Conservation (phyloP, 2,113 vertebrate genomes). For the Hyperopisus bebe region DNA sequence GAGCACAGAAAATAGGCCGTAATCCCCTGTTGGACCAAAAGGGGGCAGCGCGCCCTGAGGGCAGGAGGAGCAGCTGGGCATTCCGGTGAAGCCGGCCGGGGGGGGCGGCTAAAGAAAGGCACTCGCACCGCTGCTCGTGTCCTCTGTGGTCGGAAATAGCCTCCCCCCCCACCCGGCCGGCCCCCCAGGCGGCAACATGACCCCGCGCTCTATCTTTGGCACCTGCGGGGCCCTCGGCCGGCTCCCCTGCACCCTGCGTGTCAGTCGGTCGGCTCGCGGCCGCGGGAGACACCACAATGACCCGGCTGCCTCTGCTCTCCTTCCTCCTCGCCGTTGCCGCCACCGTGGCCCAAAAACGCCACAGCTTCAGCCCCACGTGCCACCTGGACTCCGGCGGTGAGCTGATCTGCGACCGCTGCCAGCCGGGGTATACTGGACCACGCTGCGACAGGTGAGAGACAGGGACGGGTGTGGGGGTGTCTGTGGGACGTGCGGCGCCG, state of each 20-base stretch:
- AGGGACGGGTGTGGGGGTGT: background rate
- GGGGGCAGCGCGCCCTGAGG: slow-evolving; percentile 34
- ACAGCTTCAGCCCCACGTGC: slow-evolving; percentile 91
- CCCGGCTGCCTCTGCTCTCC: slow-evolving; percentile 44
- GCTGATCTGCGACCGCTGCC: slow-evolving; percentile 80
- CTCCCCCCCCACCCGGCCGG: slow-evolving; percentile 28
- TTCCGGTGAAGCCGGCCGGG: slow-evolving; percentile 51
- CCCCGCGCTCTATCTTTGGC: slow-evolving; percentile 39
- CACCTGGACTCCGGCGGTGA: slow-evolving; percentile 64
- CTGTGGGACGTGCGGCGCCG: too few species aligned
- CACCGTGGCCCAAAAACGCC: slow-evolving; percentile 42
- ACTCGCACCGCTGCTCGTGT: slow-evolving; percentile 55
- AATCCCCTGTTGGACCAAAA: slow-evolving; percentile 31
- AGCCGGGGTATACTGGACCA: slow-evolving; percentile 68
- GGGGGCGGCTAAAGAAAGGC: slow-evolving; percentile 56
- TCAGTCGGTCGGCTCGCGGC: slow-evolving; percentile 33
- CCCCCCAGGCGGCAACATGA: background rate
- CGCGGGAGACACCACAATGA: slow-evolving; percentile 44
- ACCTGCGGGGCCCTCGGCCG: slow-evolving; percentile 37
- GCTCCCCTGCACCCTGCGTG: background rate
- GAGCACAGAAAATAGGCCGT: slow-evolving; percentile 35
- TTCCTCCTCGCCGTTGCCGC: slow-evolving; percentile 43
- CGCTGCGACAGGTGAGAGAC: slow-evolving; percentile 84
- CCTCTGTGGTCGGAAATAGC: slow-evolving; percentile 61
- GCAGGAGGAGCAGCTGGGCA: slow-evolving; percentile 54